Evolutionary conservation across 2,888 invertebrate genomes (phyloP).

Genomic region (Dione juno): DNA sequence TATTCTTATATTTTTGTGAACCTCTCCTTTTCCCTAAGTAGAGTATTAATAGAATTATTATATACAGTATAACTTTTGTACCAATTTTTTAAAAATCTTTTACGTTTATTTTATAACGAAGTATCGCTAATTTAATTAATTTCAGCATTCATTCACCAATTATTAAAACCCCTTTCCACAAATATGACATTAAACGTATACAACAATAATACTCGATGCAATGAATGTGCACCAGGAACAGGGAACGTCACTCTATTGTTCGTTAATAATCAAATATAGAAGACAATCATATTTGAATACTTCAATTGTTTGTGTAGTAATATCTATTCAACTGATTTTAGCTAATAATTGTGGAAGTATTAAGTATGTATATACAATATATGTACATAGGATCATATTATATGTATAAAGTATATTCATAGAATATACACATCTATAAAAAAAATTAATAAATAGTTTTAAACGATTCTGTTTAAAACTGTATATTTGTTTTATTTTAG

Average conservation of each 20-base stretch:
- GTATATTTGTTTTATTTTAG: background rate
- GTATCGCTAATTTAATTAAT: background rate
- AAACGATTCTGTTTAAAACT: no score
- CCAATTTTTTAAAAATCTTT: no score
- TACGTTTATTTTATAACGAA: background rate
- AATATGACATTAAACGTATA: conserved; percentile 12
- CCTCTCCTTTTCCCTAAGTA: no score
- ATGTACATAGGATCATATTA: no score
- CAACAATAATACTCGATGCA: background rate
- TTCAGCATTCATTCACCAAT: background rate
- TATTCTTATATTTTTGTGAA: no score
- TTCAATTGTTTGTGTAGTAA: conserved; percentile 6
- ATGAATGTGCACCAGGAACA: conserved; percentile 8
- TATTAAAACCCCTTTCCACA: background rate
- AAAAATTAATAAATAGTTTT: no score
- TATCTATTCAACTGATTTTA: background rate
- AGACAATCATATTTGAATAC: conserved; percentile 15
- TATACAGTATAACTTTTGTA: no score
- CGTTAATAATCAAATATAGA: conserved; percentile 19
- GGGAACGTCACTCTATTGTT: conserved; percentile 12
- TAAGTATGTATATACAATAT: background rate
- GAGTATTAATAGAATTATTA: no score
- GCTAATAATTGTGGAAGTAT: background rate
- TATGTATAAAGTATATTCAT: no score
- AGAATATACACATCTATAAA: no score